Base-by-base conservation (phyloP, 2,888 invertebrate species). In the Melitaea athalia region DNA sequence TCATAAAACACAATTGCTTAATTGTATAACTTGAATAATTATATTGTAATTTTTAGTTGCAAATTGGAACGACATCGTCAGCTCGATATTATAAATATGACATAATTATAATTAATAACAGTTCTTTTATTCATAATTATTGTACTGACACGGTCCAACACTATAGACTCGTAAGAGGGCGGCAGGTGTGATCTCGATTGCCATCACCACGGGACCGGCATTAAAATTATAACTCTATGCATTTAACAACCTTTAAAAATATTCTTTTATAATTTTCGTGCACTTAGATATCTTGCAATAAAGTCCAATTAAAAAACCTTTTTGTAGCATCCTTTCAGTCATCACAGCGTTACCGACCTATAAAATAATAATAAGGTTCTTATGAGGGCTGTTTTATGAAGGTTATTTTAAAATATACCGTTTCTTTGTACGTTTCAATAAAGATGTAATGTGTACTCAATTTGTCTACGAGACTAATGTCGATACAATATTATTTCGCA, bases 21-120 rank as follows among this genome's bases (percentile, higher is more conserved):
- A n/a, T n/a, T n/a, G n/a, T n/a, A 24, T 24, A 24, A 24, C 24
- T 24, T 24, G 24, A 24, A 24, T 24, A 3, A 24, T 24, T 24
- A 24, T 57, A 57, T 15, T n/a, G n/a, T 15, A 57, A 15, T 57
- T n/a, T 57, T 42, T 57, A 42, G 1, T 38, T 38, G 31, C 14
- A 55, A 33, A 55, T 55, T 55, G 14, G n/a, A 55, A 55, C 53
- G 53, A 33, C 33, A 33, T 55, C 53, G 33, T 55, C 53, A 33
- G 14, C 31, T 31, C 5, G 7, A 33, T n/a, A 55, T 33, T 33
- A 55, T 55, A n/a, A 33, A 55, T 55, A 33, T 55, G 53, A 55
- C 53, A 55, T 55, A 57, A 57, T 57, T 42, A 38, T 3, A 57
- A 42, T 57, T 57, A 57, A 57, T 57, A 31, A 8, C 17, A 38